Percentiles rank a stretch among this genome's conserved stretches.
phyloP scores from a whole-genome alignment of 1,140 invertebrate genomes.

The Drosophila equinoxialis region DNA sequence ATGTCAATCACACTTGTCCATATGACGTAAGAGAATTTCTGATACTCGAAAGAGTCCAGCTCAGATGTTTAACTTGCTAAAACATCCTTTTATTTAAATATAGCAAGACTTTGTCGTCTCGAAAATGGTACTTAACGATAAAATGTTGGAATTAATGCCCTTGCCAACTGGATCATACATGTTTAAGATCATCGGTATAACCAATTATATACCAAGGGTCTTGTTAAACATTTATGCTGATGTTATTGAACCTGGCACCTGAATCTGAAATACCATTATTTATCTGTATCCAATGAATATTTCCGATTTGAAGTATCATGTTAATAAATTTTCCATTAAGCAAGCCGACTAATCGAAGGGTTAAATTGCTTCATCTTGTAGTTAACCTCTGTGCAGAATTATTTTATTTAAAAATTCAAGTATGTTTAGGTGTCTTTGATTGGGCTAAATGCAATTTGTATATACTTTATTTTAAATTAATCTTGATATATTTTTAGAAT shows the following conservation, averaged over 20 bases:
- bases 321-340: too few relatives aligned
- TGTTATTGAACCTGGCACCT: slow-evolving; percentile 9
- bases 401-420: too few relatives aligned
- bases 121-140: slow-evolving; percentile 5
- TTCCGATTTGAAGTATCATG: too few relatives aligned
- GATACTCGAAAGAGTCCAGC: too few relatives aligned
- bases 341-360: too few relatives aligned
- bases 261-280: not conserved
- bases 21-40: not conserved
- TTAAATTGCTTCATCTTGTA: too few relatives aligned
- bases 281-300: too few relatives aligned
- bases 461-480: too few relatives aligned
- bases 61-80: not conserved
- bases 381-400: too few relatives aligned
- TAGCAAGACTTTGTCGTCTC: not conserved
- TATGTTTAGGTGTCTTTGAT: too few relatives aligned
- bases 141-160: not conserved
- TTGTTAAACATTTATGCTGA: not conserved
- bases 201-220: not conserved
- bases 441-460: too few relatives aligned
- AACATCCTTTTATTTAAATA: not conserved
- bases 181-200: not conserved
- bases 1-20: slow-evolving; percentile 7
- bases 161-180: slow-evolving; percentile 8
- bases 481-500: too few relatives aligned